phyloP scores from a whole-genome alignment of 2,888 invertebrate species.

The Platerodrilus igneus region DNA sequence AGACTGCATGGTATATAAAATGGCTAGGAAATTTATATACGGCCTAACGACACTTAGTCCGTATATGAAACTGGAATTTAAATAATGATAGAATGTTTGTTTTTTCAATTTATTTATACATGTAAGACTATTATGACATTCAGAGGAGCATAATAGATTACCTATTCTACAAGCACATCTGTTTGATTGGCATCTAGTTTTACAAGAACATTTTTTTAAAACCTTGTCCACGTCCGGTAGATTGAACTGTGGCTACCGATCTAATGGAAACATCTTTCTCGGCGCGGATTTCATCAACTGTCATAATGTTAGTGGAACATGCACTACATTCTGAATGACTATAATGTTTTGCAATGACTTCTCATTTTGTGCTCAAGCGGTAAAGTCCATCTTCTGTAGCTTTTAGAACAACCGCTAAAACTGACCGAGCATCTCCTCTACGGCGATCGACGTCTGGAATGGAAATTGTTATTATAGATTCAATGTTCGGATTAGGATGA shows the following conservation, averaged over 20 bases:
- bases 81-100: too few relatives aligned
- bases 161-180: conserved; percentile 5
- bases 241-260: conserved; percentile 10
- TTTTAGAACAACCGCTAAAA: conserved; percentile 26
- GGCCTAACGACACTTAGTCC: too few relatives aligned
- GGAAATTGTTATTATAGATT: conserved; percentile 21
- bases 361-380: conserved; percentile 22
- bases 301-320: conserved; percentile 1
- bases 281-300: not conserved
- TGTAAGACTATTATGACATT: too few relatives aligned
- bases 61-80: too few relatives aligned
- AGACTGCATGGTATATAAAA: too few relatives aligned
- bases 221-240: conserved; percentile 10
- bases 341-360: conserved; percentile 13
- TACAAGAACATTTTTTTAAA: conserved; percentile 11
- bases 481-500: conserved; percentile 19
- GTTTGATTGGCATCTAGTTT: conserved; percentile 6
- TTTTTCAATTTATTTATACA: too few relatives aligned
- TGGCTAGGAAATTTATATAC: too few relatives aligned
- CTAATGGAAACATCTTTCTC: conserved; percentile 8
- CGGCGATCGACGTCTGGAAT: conserved; percentile 25
- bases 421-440: conserved; percentile 21
- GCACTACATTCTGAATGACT: not conserved
- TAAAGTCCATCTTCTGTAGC: conserved; percentile 24
- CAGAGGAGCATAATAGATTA: not conserved